A percentile compares a stretch with the other conserved stretches of the same genome.
These are phyloP conservation scores for Lithophane socia DNA, from an alignment of 2,888 invertebrate genomes.

Conservation along the genomic window DNA sequence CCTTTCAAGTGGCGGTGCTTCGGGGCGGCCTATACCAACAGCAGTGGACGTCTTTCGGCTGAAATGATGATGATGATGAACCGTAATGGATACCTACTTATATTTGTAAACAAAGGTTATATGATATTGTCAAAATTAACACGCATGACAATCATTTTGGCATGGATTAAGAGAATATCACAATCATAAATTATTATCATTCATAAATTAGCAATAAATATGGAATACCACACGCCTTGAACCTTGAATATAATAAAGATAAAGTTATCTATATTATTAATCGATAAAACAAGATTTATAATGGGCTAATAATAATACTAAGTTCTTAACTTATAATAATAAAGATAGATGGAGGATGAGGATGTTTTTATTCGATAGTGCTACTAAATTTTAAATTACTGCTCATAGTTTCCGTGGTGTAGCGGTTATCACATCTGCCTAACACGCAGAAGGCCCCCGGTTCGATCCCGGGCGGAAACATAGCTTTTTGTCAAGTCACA, in stretches of 20 bases:
- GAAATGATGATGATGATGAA: no score
- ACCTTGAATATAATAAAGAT: conserved; percentile 2
- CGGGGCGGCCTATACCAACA: no score
- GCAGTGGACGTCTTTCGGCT: no score
- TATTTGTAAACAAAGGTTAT: not conserved
- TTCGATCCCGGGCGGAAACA: conserved; percentile 97
- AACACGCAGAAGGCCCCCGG: conserved; percentile 97
- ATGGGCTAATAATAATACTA: not conserved
- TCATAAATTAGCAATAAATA: not conserved
- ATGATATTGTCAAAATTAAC: not conserved
- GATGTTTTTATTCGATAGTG: not conserved
- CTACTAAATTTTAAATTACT: accelerated
- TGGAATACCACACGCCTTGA: not conserved
- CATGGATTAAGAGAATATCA: not conserved
- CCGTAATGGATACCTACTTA: not conserved
- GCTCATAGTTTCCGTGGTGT: conserved; percentile 94
- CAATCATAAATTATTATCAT: not conserved
- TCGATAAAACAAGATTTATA: conserved; percentile 21
- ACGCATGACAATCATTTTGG: not conserved
- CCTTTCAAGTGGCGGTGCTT: no score
- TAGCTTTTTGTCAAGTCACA: conserved; percentile 61
- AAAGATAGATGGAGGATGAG: not conserved
- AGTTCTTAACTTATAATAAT: not conserved
- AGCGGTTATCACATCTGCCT: conserved; percentile 98
- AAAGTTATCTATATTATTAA: conserved; percentile 8